Percentiles rank a stretch among this genome's conserved stretches.
These are phyloP conservation scores for Sebastes jordani DNA, from an alignment of 2,797 vertebrate species.

Conservation along the genomic window DNA sequence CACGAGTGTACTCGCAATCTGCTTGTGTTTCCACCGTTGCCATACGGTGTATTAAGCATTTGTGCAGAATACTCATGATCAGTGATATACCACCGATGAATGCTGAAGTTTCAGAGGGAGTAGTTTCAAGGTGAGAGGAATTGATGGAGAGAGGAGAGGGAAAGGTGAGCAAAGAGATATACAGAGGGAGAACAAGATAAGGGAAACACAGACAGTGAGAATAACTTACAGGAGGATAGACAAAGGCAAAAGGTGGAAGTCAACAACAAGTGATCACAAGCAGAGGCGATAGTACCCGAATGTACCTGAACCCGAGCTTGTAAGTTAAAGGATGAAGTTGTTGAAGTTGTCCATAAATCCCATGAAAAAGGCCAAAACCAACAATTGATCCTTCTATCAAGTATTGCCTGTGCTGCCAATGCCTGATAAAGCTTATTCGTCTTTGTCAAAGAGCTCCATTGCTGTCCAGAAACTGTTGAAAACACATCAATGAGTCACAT, in stretches of 20 bases:
- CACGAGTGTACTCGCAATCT: conserved; percentile 43
- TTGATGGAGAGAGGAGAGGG: conserved; percentile 22
- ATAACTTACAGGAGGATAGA: conserved; percentile 15
- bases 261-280: neutral
- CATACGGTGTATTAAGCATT: conserved; percentile 29
- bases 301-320: neutral
- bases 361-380: neutral
- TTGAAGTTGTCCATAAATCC: neutral
- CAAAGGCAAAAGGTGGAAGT: neutral
- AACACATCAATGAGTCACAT: neutral
- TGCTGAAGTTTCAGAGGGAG: conserved; percentile 19
- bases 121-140: conserved; percentile 46
- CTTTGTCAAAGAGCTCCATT: neutral
- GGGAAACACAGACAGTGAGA: conserved; percentile 11
- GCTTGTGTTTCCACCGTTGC: conserved; percentile 35
- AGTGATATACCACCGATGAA: conserved; percentile 9
- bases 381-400: neutral
- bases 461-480: neutral
- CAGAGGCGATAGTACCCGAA: neutral
- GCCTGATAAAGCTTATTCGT: neutral
- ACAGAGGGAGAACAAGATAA: conserved; percentile 27
- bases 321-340: neutral
- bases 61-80: conserved; percentile 24
- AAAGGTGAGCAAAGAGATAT: conserved; percentile 14
- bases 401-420: neutral